These are phyloP conservation scores for Cryptops parisi DNA, from an alignment of 2,888 invertebrate species.

Conservation along the genomic window DNA sequence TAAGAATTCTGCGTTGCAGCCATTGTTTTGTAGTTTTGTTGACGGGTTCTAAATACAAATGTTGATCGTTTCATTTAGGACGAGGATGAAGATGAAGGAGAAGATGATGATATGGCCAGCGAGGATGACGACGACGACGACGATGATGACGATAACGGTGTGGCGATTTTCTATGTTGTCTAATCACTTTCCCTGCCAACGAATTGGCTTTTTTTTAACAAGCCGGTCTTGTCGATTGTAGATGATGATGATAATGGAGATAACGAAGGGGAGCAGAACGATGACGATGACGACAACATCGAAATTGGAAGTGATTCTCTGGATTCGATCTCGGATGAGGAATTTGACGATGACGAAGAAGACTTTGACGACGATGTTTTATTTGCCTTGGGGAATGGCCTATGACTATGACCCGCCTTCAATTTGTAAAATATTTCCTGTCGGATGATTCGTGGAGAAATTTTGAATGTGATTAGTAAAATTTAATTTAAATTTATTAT, in stretches of 20 bases:
- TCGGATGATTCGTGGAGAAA: too few relatives aligned
- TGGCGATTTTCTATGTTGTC: neutral
- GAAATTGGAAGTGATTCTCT: too few relatives aligned
- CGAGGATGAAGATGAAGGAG: constrained; percentile 17
- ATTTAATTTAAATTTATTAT: too few relatives aligned
- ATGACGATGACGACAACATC: constrained; percentile 2
- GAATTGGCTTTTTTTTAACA: constrained; percentile 1
- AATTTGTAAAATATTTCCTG: too few relatives aligned
- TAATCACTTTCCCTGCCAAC: neutral
- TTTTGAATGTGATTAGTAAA: too few relatives aligned
- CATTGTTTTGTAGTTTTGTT: too few relatives aligned
- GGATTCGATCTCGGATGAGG: constrained; percentile 17
- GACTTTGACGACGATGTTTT: constrained; percentile 5
- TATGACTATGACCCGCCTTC: constrained; percentile 6
- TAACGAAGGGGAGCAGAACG: constrained; percentile 17
- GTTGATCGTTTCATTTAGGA: neutral
- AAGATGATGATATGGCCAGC: constrained; percentile 9
- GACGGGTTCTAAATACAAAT: too few relatives aligned
- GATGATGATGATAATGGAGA: constrained; percentile 19
- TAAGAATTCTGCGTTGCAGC: neutral
- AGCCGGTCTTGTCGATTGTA: neutral
- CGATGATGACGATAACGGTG: constrained; percentile 7
- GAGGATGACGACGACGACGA: constrained; percentile 17
- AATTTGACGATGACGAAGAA: constrained; percentile 19
- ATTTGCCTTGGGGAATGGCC: constrained; percentile 7